Evolutionary conservation across 2,113 vertebrate genomes (phyloP), one percentile per base, ranked within the genome.

Genomic region (Pedionomus torquatus): DNA sequence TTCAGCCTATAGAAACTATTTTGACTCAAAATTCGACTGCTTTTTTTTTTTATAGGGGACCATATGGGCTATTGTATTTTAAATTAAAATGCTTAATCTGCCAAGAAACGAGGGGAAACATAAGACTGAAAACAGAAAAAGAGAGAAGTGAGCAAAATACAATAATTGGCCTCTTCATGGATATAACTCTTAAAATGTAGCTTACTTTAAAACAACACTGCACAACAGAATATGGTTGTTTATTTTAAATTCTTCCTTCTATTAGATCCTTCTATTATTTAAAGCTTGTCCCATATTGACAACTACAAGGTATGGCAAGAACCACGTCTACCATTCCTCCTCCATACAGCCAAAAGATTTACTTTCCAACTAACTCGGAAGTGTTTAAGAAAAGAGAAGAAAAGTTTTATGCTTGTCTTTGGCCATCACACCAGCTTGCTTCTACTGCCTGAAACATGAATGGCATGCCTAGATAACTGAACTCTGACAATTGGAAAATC

Each of bases 361-460:
- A 49, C 44, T 85, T 93, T 77, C 43, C 61, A 87, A 44, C 24
- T 25, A 44, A 10, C 31, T 89, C 46, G 31, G 55, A 84, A 76
- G 61, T 41, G 71, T 58, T 66, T 58, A 21, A 78, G 58, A 71
- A 91, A 92, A 51, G 48, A 68, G 13, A 6, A 80, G 31, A 49
- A 39, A 93, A 87, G 65, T 76, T 89, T 85, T 68, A 19, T 70
- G 49, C 89, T 87, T 78, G 37, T 72, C 75, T 87, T 44, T 72
- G 58, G 74, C 77, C 92, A 95, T 92, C 87, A 89, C n/a, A 85
- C 39, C 86, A 96, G 83, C 83, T 93, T 96, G 76, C 37, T 89
- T 83, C 43, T 52, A 57, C 48, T 69, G 69, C n/a, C 57, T 79
- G 74, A 76, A 87, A 92, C 31, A 91, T 0, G 2, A 94, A 46